Conservation (phyloP, 1,140 invertebrate genomes). For the Plutomurus gul region DNA sequence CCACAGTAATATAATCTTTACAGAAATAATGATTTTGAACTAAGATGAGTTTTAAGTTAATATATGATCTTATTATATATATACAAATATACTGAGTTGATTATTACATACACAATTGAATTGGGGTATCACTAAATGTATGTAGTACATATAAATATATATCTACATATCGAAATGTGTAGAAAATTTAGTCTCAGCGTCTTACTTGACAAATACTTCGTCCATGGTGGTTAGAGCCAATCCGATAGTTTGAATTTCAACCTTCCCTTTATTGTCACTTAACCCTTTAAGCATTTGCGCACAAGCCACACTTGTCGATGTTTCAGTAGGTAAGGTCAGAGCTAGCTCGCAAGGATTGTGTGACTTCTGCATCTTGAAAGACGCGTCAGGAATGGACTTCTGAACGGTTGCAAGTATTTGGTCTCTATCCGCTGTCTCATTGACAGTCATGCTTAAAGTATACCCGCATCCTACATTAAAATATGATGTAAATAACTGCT, state of each 20-base stretch:
- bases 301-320: slow-evolving; percentile 59
- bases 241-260: slow-evolving; percentile 75
- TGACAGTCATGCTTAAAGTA: neutral
- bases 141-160: too few species aligned
- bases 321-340: slow-evolving; percentile 59
- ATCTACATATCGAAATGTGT: too few species aligned
- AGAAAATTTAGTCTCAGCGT: neutral
- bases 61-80: too few species aligned
- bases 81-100: too few species aligned
- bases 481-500: neutral
- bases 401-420: neutral
- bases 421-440: neutral
- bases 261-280: slow-evolving; percentile 63
- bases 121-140: too few species aligned
- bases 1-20: too few species aligned
- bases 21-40: too few species aligned
- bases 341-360: slow-evolving; percentile 64
- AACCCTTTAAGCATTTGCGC: slow-evolving; percentile 68
- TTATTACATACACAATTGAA: too few species aligned
- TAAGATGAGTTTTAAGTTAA: too few species aligned
- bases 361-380: slow-evolving; percentile 59
- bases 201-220: neutral
- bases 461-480: slow-evolving; percentile 17
- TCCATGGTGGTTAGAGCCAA: slow-evolving; percentile 72
- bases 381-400: slow-evolving; percentile 56